These are phyloP conservation scores for Microcaecilia unicolor DNA, from an alignment of 2,797 vertebrate genomes.

Conservation along the genomic window DNA sequence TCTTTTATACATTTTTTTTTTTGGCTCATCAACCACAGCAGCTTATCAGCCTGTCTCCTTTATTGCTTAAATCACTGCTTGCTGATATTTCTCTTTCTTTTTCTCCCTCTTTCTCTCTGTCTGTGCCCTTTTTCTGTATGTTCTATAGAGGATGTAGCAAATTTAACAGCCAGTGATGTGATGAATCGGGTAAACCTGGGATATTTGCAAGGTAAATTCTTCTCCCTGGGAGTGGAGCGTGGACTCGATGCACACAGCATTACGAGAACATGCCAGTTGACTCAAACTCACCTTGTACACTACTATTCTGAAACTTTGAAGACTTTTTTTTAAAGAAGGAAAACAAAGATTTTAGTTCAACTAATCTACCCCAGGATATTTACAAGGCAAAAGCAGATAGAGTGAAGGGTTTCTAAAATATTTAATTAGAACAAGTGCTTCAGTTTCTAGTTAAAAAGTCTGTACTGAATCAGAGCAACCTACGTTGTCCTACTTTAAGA, in stretches of 20 bases:
- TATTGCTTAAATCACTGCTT: slow-evolving; percentile 51
- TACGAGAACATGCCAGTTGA: slow-evolving; percentile 30
- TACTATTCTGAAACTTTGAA: too few relatives aligned
- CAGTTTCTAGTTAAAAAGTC: too few relatives aligned
- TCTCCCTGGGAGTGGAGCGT: slow-evolving; percentile 37
- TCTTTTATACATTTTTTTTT: slow-evolving; percentile 14
- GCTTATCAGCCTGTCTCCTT: slow-evolving; percentile 34
- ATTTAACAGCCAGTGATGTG: slow-evolving; percentile 99
- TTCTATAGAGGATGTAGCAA: slow-evolving; percentile 98
- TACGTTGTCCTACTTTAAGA: too few relatives aligned
- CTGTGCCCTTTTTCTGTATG: slow-evolving; percentile 53
- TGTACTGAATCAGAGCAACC: too few relatives aligned
- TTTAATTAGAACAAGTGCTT: too few relatives aligned
- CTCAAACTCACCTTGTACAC: too few relatives aligned
- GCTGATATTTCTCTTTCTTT: slow-evolving; percentile 64
- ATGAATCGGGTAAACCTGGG: slow-evolving; percentile 99
- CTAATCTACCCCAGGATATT: too few relatives aligned
- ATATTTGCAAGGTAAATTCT: slow-evolving; percentile 98
- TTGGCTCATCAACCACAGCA: slow-evolving; percentile 23
- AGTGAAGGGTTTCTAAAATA: too few relatives aligned
- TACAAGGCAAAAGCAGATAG: too few relatives aligned
- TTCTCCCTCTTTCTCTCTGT: slow-evolving; percentile 53
- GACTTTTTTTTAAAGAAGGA: too few relatives aligned
- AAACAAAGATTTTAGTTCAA: too few relatives aligned
- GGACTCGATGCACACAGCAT: slow-evolving; percentile 26